A percentile compares a stretch with the other conserved stretches of the same genome.
phyloP scores from a whole-genome alignment of 2,888 invertebrate genomes.

The Netelia melanura region DNA sequence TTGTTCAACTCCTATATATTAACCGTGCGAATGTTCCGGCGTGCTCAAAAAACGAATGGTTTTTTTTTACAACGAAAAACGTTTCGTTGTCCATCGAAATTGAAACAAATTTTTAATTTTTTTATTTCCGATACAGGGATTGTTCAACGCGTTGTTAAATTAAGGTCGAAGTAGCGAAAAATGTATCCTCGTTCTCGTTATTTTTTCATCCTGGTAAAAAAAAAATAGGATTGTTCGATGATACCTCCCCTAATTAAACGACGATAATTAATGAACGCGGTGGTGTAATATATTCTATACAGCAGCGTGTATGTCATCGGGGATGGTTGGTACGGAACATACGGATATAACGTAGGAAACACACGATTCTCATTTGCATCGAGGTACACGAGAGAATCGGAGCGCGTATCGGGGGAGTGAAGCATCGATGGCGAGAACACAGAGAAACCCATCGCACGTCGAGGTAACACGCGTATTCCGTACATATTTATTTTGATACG shows the following conservation, averaged over 20 bases:
- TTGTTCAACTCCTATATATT: background rate
- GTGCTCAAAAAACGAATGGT: too few species aligned
- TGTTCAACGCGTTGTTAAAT: too few species aligned
- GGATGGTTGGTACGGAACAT: slow-evolving; percentile 22
- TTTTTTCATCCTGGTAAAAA: background rate
- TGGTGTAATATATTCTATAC: slow-evolving; percentile 21
- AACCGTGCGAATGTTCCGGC: too few species aligned
- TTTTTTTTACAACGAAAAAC: too few species aligned
- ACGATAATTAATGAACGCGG: slow-evolving; percentile 12
- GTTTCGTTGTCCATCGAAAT: too few species aligned
- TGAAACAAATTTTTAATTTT: too few species aligned
- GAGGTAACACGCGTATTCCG: slow-evolving; percentile 16
- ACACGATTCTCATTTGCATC: slow-evolving; percentile 49
- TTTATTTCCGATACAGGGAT: too few species aligned
- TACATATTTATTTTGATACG: slow-evolving; percentile 44
- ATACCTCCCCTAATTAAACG: slow-evolving; percentile 12
- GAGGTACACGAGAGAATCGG: slow-evolving; percentile 33
- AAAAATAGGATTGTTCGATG: slow-evolving; percentile 16
- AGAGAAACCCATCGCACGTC: slow-evolving; percentile 2
- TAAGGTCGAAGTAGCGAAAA: background rate
- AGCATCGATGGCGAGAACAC: slow-evolving; percentile 20
- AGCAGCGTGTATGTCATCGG: background rate
- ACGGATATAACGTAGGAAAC: slow-evolving; percentile 28
- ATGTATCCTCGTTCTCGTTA: background rate
- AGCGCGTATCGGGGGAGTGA: background rate